These are phyloP conservation scores for Chrysemys picta DNA, from an alignment of 2,113 vertebrate species.

Conservation along the genomic window DNA sequence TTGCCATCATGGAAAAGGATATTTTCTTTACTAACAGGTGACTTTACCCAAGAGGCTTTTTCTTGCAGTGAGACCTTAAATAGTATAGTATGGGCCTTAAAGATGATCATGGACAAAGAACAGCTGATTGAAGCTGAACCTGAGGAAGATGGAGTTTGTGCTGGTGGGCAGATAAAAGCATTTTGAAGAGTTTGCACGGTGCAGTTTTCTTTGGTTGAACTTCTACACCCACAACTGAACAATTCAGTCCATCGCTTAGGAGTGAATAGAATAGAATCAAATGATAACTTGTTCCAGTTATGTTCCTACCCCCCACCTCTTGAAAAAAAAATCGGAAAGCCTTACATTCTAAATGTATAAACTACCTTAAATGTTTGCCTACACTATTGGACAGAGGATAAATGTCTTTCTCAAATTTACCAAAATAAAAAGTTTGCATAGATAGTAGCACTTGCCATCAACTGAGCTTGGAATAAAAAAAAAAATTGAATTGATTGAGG, in stretches of 20 bases:
- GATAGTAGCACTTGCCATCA: neutral
- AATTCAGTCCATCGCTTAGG: neutral
- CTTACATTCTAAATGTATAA: neutral
- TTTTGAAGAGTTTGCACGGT: neutral
- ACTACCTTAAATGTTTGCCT: neutral
- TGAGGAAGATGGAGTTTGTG: neutral
- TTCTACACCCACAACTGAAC: neutral
- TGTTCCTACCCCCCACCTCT: too few relatives aligned
- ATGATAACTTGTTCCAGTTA: neutral
- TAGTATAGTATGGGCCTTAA: neutral
- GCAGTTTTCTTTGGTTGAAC: neutral
- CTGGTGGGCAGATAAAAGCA: neutral
- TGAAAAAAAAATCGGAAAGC: neutral
- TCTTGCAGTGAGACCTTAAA: neutral
- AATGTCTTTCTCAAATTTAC: neutral
- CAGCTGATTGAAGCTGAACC: neutral
- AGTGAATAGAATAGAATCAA: neutral
- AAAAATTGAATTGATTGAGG: too few relatives aligned
- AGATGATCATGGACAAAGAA: fast-evolving
- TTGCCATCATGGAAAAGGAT: neutral
- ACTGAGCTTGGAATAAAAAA: neutral
- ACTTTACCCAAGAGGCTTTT: neutral
- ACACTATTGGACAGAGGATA: neutral
- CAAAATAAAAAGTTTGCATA: neutral
- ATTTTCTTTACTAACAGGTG: neutral